phyloP scores from a whole-genome alignment of 2,888 invertebrate genomes.

The Augochlorella aurata region DNA sequence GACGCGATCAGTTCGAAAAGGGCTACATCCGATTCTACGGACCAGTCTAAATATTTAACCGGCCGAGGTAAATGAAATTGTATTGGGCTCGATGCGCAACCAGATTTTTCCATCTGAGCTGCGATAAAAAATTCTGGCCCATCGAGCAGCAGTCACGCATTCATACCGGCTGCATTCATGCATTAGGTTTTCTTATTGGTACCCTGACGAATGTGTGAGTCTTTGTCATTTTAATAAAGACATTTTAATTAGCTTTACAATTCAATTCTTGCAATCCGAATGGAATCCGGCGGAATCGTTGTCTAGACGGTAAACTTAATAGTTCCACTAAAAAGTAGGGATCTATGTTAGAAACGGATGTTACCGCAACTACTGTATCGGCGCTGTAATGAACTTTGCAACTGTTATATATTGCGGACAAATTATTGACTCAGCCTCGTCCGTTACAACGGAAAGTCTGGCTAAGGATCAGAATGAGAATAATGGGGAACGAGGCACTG shows the following conservation, averaged over 20 bases:
- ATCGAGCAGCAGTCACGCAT: conserved; percentile 2
- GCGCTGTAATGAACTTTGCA: neutral
- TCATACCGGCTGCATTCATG: no score
- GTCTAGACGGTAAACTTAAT: no score
- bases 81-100: neutral
- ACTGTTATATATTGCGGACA: neutral
- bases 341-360: no score
- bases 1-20: neutral
- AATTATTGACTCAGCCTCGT: no score
- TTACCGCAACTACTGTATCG: no score
- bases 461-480: neutral
- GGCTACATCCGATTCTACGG: conserved; percentile 13
- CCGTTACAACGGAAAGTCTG: neutral
- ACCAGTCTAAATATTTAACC: conserved; percentile 45
- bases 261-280: no score
- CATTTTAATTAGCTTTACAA: no score
- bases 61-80: conserved; percentile 34
- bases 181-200: no score
- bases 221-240: no score
- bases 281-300: no score
- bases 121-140: conserved; percentile 15
- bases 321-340: no score
- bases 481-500: conserved; percentile 28
- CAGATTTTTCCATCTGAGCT: conserved; percentile 17
- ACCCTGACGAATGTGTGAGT: no score